Evolutionary conservation across 2,113 vertebrate species (phyloP).

Genomic region (Cheirogaleus medius): DNA sequence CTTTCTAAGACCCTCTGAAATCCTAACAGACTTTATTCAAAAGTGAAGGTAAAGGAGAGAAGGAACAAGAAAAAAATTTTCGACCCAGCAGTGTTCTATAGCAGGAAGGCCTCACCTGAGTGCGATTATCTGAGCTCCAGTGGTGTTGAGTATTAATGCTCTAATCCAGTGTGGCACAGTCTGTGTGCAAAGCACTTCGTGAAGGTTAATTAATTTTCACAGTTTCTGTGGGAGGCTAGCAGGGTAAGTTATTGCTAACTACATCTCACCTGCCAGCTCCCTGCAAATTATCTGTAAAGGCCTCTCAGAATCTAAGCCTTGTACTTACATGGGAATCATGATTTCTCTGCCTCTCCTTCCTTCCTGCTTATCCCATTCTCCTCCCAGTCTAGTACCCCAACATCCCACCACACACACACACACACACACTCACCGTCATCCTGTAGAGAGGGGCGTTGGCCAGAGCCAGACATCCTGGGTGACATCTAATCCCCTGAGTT

Average conservation of each 20-base stretch:
- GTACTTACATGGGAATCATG: background rate
- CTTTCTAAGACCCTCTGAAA: background rate
- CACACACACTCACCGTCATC: background rate
- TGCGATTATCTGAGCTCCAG: background rate
- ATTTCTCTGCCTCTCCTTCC: background rate
- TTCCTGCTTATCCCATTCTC: background rate
- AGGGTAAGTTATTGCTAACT: conserved; percentile 49
- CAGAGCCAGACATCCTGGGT: background rate
- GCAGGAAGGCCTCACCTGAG: background rate
- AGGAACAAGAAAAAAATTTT: background rate
- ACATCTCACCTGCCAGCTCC: conserved; percentile 37
- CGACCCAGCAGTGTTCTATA: background rate
- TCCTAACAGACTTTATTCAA: background rate
- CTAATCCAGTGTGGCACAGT: background rate
- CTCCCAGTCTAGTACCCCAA: background rate
- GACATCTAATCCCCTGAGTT: background rate
- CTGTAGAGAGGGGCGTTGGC: background rate
- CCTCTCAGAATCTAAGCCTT: background rate
- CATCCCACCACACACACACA: too few species aligned
- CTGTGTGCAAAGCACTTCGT: background rate
- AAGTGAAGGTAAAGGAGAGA: background rate
- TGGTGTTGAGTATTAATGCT: background rate
- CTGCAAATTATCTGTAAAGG: background rate
- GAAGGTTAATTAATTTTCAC: conserved; percentile 65
- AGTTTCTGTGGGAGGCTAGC: conserved; percentile 30